Base-by-base conservation (phyloP, 2,113 vertebrate genomes). In the Apteryx owenii region DNA sequence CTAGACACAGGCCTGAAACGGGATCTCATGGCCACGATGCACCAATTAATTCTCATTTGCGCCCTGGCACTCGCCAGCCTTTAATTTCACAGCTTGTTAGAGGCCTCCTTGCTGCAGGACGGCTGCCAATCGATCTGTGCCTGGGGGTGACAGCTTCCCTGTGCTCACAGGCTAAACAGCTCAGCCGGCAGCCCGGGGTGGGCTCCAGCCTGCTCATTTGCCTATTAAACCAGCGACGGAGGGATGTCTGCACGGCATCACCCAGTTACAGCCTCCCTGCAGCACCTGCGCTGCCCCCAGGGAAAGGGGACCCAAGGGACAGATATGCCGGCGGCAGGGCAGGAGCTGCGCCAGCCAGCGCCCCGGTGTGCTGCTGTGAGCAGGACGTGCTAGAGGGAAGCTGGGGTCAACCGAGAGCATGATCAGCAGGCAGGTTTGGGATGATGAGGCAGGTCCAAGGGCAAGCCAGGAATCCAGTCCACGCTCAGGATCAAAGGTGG, bases 71-170 rank as follows among this genome's bases (percentile, higher is more conserved):
- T 42, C 20, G 22, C 54, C 77, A 80, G n/a, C 8, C 54, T 86
- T 50, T 70, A 53, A 83, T 75, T 86, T 65, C 72, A 73, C 72
- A 86, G 48, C 68, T 86, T 89, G 79, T 70, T 61, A 70, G 68
- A 84, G 38, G 44, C 51, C 75, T 61, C 25, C 1, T 0, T 17
- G 15, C 54, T 1, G 1, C 42, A 42, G 78, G 61, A 70, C 1
- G 5, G 42, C 65, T 73, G 81, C 51, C 38, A 48, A 23, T 31
- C 10, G 4, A 13, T 48, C 29, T 1, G 0, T 8, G 11, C 15
- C 42, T 2, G 1, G 26, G 23, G 69, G 46, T 50, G 46, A 50
- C n/a, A 18, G 25, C 20, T 80, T 61, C 69, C 14, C 33, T 29
- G 4, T 21, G 7, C 21, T 75, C 1, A 10, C 66, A 46, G 44